Evolutionary conservation across 2,113 vertebrate species (phyloP).

Genomic region (Pelecanus crispus): DNA sequence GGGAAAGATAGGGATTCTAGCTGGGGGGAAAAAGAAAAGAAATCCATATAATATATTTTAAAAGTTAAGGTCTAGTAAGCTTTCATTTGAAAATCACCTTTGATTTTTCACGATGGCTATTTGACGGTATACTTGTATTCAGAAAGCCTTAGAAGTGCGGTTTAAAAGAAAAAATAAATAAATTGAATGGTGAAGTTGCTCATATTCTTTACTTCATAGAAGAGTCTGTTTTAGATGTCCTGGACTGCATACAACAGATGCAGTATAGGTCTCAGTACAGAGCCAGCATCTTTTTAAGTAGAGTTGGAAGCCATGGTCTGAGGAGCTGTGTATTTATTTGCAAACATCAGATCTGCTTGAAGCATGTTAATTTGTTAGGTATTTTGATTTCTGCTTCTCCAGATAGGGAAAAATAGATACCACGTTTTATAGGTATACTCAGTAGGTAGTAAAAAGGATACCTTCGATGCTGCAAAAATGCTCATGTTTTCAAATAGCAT

Average conservation of each 20-base stretch:
- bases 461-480: background rate
- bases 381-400: background rate
- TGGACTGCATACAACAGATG: too few relatives aligned
- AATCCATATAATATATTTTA: background rate
- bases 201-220: background rate
- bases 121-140: background rate
- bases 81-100: background rate
- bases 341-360: background rate
- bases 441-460: background rate
- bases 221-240: background rate
- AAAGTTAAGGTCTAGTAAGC: background rate
- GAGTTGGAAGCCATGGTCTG: accelerated
- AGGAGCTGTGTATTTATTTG: background rate
- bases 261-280: background rate
- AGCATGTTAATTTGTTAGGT: background rate
- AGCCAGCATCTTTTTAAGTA: background rate
- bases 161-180: background rate
- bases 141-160: background rate
- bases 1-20: background rate
- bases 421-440: background rate
- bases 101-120: background rate
- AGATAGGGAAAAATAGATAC: background rate
- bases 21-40: background rate
- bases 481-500: background rate
- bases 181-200: background rate